Evolutionary conservation across 1,140 invertebrate genomes (phyloP), one percentile per base, ranked within the genome.

Genomic region (Apolygus lucorum): DNA sequence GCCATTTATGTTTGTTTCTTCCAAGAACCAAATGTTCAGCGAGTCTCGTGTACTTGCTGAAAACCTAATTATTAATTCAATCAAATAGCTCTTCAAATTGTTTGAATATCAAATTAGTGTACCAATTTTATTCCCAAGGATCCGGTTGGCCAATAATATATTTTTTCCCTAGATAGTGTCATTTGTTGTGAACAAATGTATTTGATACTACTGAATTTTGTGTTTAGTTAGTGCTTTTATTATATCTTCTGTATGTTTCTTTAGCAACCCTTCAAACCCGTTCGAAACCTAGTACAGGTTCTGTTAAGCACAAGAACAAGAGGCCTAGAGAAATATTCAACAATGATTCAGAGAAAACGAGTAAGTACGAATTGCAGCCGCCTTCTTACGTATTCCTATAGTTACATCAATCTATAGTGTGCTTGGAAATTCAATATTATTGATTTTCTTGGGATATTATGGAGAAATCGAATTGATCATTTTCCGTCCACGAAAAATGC

Each of bases 231-330:
- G 67, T 52, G 69, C 69, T 73, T 75, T 70, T 77, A 59, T 59
- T 22, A 78, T 76, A 74, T 70, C 69, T 71, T 77, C 74, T 76
- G 73, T 73, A 67, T 67, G 68, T 75, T 74, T 76, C 81, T 81
- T 76, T 81, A 82, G 81, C 81, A 71, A 81, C 80, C 78, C 76
- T 82, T 75, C 77, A 78, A 76, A 80, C 81, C 76, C 80, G 81
- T 76, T 79, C 80, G 76, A 82, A 81, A 80, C 81, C 78, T 81
- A 81, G 79, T 68, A 68, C 72, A 71, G 72, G 72, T 71, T 72
- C 71, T 62, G 63, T 28, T 52, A 71, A 73, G 29, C 73, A 72
- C 27, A 73, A 73, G 65, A 78, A 76, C 76, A 75, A 76, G 70
- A 28, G 67, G 52, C 62, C 67, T 67, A 67, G 68, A 73, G 54